Conservation (phyloP, 2,888 invertebrate genomes). For the Aporophyla nigra region DNA sequence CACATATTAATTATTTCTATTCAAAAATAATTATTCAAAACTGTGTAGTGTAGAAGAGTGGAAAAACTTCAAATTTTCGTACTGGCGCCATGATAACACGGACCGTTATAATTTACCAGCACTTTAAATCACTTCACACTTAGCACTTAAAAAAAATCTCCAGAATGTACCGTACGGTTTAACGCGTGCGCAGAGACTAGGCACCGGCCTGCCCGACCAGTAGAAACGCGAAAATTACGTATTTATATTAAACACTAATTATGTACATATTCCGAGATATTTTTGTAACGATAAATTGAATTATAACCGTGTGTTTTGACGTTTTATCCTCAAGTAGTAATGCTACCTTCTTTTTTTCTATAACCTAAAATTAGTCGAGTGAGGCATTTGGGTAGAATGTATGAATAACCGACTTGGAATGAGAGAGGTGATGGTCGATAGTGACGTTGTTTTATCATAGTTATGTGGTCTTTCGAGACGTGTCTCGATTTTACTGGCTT, state of each 20-base stretch:
- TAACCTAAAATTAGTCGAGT: constrained; percentile 27
- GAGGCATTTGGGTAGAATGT: constrained; percentile 38
- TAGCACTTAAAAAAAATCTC: constrained; percentile 77
- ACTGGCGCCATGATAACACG: constrained; percentile 86
- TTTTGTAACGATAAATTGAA: constrained; percentile 73
- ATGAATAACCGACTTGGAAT: constrained; percentile 42
- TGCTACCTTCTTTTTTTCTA: constrained; percentile 28
- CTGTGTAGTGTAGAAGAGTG: constrained; percentile 71
- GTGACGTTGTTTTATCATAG: constrained; percentile 32
- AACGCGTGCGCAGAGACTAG: constrained; percentile 83
- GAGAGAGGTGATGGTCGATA: constrained; percentile 18
- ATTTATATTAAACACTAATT: constrained; percentile 85
- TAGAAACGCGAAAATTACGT: constrained; percentile 78
- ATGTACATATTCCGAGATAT: constrained; percentile 80
- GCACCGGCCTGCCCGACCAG: constrained; percentile 58
- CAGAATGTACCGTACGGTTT: constrained; percentile 81
- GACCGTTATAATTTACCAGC: constrained; percentile 84
- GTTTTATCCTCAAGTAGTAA: constrained; percentile 36
- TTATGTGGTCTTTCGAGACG: constrained; percentile 39
- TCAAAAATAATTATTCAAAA: constrained; percentile 55
- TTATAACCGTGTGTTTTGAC: constrained; percentile 69
- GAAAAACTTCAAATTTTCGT: constrained; percentile 75
- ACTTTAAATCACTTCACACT: constrained; percentile 82
- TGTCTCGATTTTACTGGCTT: constrained; percentile 4
- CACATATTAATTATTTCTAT: constrained; percentile 61